Percentiles rank a stretch among this genome's conserved stretches.
phyloP scores from a whole-genome alignment of 2,888 invertebrate species.

The Gastrophysa polygoni region DNA sequence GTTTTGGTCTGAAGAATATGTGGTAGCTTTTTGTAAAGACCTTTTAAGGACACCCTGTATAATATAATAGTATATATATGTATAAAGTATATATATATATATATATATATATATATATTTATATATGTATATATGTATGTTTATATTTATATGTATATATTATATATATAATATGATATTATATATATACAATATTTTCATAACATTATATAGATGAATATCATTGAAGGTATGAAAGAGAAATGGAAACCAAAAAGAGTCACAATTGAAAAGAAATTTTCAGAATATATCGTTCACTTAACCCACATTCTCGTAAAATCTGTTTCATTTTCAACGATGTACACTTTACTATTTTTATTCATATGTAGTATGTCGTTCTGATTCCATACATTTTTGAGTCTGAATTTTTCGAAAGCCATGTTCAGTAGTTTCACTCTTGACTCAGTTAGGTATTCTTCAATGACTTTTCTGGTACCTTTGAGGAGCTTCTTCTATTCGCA shows the following conservation, averaged over 20 bases:
- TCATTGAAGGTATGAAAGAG: not conserved
- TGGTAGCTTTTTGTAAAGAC: too few species aligned
- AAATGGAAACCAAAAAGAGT: not conserved
- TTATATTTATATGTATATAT: too few species aligned
- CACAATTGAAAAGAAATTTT: not conserved
- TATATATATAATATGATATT: too few species aligned
- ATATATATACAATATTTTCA: not conserved
- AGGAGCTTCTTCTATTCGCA: constrained; percentile 9
- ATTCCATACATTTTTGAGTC: constrained; percentile 7
- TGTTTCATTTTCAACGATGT: constrained; percentile 1
- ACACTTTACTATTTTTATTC: constrained; percentile 7
- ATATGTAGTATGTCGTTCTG: too few species aligned
- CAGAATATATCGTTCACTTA: not conserved
- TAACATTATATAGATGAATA: not conserved
- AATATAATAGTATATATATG: too few species aligned
- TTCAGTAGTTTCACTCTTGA: not conserved
- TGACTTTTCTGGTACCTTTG: not conserved
- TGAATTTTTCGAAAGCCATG: not conserved
- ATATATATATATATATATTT: too few species aligned
- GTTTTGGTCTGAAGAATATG: too few species aligned
- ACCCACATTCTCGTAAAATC: not conserved
- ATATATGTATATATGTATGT: too few species aligned
- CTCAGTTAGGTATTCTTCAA: not conserved
- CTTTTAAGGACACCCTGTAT: too few species aligned
- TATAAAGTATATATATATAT: too few species aligned